A percentile compares a stretch with the other conserved stretches of the same genome.
Conservation (phyloP, 2,888 invertebrate species). For the Vesta saturnalis region DNA sequence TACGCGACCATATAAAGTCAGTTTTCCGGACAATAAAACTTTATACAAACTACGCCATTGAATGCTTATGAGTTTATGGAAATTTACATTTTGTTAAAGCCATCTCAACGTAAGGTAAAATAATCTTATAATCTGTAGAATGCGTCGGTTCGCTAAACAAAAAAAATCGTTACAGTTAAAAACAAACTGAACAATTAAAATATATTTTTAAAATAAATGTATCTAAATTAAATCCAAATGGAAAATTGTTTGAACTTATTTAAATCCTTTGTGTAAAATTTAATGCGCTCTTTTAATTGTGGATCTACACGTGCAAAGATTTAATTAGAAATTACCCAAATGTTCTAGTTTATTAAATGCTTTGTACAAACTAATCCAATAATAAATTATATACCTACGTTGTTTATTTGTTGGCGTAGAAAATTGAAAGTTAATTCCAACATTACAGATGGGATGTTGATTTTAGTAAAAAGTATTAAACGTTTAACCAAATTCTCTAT, state of each 20-base stretch:
- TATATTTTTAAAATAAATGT: too few relatives aligned
- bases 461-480: too few relatives aligned
- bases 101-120: conserved; percentile 17
- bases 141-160: background rate
- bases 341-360: background rate
- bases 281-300: background rate
- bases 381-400: background rate
- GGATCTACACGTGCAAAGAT: background rate
- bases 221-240: background rate
- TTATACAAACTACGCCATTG: conserved; percentile 56
- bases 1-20: conserved; percentile 55
- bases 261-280: background rate
- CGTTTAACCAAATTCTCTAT: too few relatives aligned
- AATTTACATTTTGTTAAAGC: conserved; percentile 48
- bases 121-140: conserved; percentile 1
- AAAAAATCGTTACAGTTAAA: background rate
- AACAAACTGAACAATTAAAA: background rate
- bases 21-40: conserved; percentile 60
- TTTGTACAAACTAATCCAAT: background rate
- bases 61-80: conserved; percentile 59
- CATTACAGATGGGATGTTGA: too few relatives aligned
- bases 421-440: background rate
- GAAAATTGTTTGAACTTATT: background rate
- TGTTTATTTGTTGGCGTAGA: too few relatives aligned
- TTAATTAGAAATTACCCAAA: background rate